These are phyloP conservation scores for Falco novaeseelandiae DNA, from an alignment of 2,797 vertebrate genomes.

Conservation along the genomic window DNA sequence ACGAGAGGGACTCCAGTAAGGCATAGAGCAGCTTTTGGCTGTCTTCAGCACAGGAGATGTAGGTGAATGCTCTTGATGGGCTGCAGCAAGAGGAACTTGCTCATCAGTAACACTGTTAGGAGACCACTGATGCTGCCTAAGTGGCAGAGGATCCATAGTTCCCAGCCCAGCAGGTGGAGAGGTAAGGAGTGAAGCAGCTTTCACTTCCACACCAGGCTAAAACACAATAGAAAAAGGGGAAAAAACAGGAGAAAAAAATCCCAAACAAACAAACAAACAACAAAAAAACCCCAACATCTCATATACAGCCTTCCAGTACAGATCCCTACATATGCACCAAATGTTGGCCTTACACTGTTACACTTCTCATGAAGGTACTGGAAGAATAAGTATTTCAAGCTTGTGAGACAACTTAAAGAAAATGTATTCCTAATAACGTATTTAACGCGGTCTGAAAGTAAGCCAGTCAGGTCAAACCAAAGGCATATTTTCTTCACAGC, in stretches of 20 bases:
- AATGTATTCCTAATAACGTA: neutral
- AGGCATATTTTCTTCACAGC: neutral
- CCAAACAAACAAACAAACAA: too few species aligned
- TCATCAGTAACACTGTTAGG: neutral
- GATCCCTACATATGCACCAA: neutral
- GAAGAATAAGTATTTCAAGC: neutral
- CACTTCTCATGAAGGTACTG: neutral
- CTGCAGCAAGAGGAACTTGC: constrained; percentile 21
- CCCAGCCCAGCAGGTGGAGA: constrained; percentile 80
- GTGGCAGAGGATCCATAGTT: constrained; percentile 83
- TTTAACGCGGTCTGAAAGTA: neutral
- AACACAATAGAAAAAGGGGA: neutral
- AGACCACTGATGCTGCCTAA: constrained; percentile 76
- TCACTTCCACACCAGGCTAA: constrained; percentile 30
- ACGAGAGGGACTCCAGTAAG: constrained; percentile 67
- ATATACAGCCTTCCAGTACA: neutral
- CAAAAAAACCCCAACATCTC: neutral
- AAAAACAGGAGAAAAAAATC: neutral
- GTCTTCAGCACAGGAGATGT: neutral
- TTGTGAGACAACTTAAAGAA: neutral
- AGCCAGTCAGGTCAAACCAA: neutral
- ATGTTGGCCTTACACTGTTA: neutral
- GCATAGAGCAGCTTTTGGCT: neutral
- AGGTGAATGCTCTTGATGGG: neutral
- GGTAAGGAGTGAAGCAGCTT: constrained; percentile 19